Conservation (phyloP, 2,113 vertebrate genomes). For the Zosterops pallidus region DNA sequence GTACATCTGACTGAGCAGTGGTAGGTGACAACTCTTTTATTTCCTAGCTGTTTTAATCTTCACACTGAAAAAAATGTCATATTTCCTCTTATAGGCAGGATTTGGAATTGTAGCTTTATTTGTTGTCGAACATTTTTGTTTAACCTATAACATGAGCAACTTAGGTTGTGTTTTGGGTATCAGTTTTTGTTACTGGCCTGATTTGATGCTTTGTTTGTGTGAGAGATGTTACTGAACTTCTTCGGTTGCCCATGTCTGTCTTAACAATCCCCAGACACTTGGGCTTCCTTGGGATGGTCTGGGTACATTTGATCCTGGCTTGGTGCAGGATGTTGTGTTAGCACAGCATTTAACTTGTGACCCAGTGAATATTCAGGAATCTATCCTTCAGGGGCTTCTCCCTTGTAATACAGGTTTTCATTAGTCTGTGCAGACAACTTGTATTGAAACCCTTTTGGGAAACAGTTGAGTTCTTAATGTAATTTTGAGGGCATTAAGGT, state of each 20-base stretch:
- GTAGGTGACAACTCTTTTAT: slow-evolving; percentile 23
- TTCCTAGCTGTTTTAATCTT: not conserved
- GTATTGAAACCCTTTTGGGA: not conserved
- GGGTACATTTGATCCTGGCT: not conserved
- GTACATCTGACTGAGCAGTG: not conserved
- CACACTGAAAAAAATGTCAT: not conserved
- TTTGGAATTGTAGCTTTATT: not conserved
- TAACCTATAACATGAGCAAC: not conserved
- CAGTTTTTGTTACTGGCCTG: not conserved
- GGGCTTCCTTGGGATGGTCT: not conserved
- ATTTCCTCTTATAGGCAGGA: not conserved
- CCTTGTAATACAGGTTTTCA: not conserved
- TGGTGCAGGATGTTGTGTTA: not conserved
- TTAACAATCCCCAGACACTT: not conserved
- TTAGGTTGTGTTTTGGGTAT: not conserved
- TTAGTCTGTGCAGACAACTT: not conserved
- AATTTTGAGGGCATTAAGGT: not conserved
- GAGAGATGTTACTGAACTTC: not conserved
- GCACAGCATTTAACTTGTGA: not conserved
- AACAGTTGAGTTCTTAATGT: not conserved
- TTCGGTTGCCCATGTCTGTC: not conserved
- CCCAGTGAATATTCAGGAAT: not conserved
- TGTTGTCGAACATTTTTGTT: not conserved
- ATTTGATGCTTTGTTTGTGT: not conserved
- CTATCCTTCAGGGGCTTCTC: not conserved